Conservation (phyloP, 2,113 vertebrate species). For the Sclerurus mexicanus region DNA sequence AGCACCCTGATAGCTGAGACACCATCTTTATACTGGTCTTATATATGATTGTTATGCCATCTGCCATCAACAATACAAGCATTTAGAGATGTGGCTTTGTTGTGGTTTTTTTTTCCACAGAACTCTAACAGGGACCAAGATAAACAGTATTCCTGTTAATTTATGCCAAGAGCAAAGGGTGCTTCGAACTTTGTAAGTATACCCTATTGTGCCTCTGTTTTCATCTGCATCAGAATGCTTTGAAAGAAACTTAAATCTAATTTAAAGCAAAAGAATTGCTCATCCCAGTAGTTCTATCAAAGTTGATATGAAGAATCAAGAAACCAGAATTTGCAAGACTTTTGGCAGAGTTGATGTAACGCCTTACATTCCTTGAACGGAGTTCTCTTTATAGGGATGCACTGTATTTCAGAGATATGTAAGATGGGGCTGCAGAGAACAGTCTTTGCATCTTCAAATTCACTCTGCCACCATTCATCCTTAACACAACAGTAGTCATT, state of each 20-base stretch:
- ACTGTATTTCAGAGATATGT: not conserved
- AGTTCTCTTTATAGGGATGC: not conserved
- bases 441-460: not conserved
- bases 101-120: constrained; percentile 54
- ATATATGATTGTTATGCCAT: not conserved
- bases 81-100: not conserved
- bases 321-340: no score
- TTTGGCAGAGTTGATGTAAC: not conserved
- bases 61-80: not conserved
- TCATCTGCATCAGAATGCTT: not conserved
- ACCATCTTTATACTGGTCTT: not conserved
- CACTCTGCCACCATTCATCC: not conserved
- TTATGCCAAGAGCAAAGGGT: constrained; percentile 90
- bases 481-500: not conserved
- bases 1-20: not conserved
- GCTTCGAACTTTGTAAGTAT: constrained; percentile 89
- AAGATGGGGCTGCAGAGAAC: not conserved
- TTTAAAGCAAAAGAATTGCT: not conserved
- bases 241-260: not conserved
- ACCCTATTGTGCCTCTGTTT: not conserved
- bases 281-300: not conserved
- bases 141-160: constrained; percentile 82
- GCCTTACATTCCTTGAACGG: not conserved
- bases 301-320: no score
- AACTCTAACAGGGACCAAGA: constrained; percentile 94